Evolutionary conservation across 1,140 invertebrate species (phyloP).

Genomic region (Eriosoma lanigerum): DNA sequence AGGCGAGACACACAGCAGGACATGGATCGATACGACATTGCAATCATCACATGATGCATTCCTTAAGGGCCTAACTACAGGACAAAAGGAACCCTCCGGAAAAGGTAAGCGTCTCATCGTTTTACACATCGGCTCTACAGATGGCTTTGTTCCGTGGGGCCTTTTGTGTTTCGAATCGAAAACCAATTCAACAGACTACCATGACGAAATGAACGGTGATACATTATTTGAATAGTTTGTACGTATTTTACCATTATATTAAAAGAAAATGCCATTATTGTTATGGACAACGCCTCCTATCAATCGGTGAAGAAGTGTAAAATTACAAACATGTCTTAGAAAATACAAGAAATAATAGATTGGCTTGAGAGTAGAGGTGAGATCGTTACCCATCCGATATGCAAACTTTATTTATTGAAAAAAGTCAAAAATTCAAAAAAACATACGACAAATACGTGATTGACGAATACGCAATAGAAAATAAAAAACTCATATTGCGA

Average conservation of each 20-base stretch:
- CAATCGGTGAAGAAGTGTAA: conserved; percentile 52
- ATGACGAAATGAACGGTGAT: neutral
- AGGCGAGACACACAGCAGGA: neutral
- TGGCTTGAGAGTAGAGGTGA: conserved; percentile 49
- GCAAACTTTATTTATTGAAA: conserved; percentile 12
- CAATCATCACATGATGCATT: neutral
- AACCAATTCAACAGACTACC: neutral
- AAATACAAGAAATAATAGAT: conserved; percentile 50
- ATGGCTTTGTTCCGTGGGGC: too few relatives aligned
- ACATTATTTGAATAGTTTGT: conserved; percentile 50
- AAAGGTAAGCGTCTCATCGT: neutral
- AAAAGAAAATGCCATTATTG: conserved; percentile 45
- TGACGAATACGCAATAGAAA: conserved; percentile 21
- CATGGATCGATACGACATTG: neutral
- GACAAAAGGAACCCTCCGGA: too few relatives aligned
- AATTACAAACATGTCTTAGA: neutral
- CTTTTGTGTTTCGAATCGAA: neutral
- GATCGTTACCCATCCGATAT: neutral
- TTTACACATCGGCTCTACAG: neutral
- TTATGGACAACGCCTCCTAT: conserved; percentile 55
- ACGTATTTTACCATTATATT: conserved; percentile 49
- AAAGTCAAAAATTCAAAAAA: neutral
- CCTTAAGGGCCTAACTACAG: neutral
- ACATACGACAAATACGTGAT: conserved; percentile 16
- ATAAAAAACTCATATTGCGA: neutral